Percentiles rank a stretch among this genome's conserved stretches.
Conservation (phyloP, 2,888 invertebrate species). For the Xylota sylvarum region DNA sequence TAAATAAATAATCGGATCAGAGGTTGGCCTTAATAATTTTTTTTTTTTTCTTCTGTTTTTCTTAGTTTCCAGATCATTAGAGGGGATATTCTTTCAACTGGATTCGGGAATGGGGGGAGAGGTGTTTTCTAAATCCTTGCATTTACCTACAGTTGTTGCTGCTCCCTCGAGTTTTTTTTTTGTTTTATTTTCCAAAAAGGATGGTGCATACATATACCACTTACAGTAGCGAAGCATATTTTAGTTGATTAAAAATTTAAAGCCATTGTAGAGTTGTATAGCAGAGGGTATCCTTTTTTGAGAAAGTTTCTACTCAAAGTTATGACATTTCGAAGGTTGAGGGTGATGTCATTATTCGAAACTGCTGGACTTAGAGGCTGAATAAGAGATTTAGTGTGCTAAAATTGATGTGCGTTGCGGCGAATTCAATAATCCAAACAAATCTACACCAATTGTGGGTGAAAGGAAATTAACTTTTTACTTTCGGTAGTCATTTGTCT, state of each 20-base stretch:
- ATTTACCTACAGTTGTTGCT: slow-evolving; percentile 14
- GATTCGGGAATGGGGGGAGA: neutral
- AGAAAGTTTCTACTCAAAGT: neutral
- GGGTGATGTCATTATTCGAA: no score
- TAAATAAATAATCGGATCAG: slow-evolving; percentile 76
- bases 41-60: slow-evolving; percentile 15
- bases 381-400: no score
- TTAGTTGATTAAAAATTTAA: slow-evolving; percentile 38
- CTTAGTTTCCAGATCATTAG: slow-evolving; percentile 64
- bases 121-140: slow-evolving; percentile 41
- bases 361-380: no score
- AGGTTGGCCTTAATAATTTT: slow-evolving; percentile 58
- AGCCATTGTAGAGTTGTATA: neutral
- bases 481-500: no score
- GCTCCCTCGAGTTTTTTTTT: slow-evolving; percentile 8
- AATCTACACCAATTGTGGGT: no score
- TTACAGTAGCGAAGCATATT: neutral
- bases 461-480: no score
- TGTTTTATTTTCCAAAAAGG: neutral
- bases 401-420: no score
- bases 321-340: neutral
- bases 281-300: neutral
- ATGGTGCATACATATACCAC: neutral
- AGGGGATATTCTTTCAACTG: slow-evolving; percentile 23
- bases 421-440: no score